Conservation (phyloP, 2,888 invertebrate species). For the Azorinus chamasolen region DNA sequence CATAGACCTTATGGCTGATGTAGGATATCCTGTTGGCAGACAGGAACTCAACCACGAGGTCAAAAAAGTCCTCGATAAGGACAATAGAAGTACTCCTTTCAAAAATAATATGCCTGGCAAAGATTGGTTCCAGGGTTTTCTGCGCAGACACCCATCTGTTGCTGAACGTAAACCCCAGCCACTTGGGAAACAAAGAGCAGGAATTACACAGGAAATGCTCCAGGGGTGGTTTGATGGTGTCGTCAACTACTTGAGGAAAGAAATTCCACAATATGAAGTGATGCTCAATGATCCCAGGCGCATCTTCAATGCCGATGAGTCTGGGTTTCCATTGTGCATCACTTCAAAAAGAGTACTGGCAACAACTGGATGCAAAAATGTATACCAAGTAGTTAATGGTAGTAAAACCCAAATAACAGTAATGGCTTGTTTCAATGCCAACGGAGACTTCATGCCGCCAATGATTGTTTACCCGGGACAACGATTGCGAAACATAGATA, state of each 20-base stretch:
- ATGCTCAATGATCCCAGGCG: slow-evolving; percentile 25
- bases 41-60: slow-evolving; percentile 14
- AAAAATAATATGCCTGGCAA: slow-evolving; percentile 34
- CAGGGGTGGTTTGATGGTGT: slow-evolving; percentile 6
- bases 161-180: not conserved
- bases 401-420: slow-evolving; percentile 52
- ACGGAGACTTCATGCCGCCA: slow-evolving; percentile 37
- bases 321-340: not conserved
- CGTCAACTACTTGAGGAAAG: slow-evolving; percentile 8
- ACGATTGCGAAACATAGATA: slow-evolving; percentile 29
- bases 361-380: slow-evolving; percentile 15
- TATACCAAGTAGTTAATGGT: slow-evolving; percentile 26
- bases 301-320: slow-evolving; percentile 32
- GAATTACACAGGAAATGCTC: not conserved
- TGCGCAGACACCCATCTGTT: slow-evolving; percentile 5
- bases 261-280: slow-evolving; percentile 12
- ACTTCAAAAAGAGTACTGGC: slow-evolving; percentile 23
- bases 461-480: slow-evolving; percentile 54
- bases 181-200: slow-evolving; percentile 20
- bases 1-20: slow-evolving; percentile 15
- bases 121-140: slow-evolving; percentile 10
- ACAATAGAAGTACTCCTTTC: slow-evolving; percentile 13
- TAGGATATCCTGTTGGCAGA: slow-evolving; percentile 22
- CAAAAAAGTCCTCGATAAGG: slow-evolving; percentile 19
- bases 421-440: slow-evolving; percentile 40